Evolutionary conservation across 2,797 vertebrate species (phyloP).

Genomic region (Etheostoma nigrum): DNA sequence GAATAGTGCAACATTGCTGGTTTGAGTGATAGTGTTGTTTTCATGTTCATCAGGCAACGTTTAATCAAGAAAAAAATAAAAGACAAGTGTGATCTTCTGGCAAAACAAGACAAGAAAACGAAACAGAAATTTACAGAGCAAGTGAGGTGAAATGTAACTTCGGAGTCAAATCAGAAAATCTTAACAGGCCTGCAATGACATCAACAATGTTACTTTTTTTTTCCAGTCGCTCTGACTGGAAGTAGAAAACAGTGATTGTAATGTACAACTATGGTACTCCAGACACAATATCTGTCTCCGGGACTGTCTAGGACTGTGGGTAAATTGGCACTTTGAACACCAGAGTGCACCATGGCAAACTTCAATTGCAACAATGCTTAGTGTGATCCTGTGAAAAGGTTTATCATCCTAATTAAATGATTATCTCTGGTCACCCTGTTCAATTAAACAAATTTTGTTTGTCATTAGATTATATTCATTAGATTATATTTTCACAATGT

Average conservation of each 20-base stretch:
- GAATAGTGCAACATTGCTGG: conserved; percentile 32
- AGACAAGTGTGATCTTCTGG: not conserved
- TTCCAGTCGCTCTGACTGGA: not conserved
- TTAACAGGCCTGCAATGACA: not conserved
- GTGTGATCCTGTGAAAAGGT: conserved; percentile 10
- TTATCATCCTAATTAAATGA: conserved; percentile 54
- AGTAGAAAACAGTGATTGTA: conserved; percentile 36
- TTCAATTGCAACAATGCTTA: conserved; percentile 39
- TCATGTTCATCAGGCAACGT: conserved; percentile 28
- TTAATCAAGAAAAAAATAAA: conserved; percentile 20
- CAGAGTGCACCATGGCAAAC: conserved; percentile 51
- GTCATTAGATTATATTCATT: conserved; percentile 29
- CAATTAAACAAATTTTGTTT: conserved; percentile 27
- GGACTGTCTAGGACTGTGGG: conserved; percentile 24
- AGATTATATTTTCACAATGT: conserved; percentile 31
- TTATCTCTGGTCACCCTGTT: conserved; percentile 29
- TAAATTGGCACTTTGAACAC: conserved; percentile 66
- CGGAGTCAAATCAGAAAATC: conserved; percentile 3
- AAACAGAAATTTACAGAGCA: conserved; percentile 17
- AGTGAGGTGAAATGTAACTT: conserved; percentile 5
- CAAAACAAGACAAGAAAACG: conserved; percentile 12
- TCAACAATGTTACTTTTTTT: conserved; percentile 6
- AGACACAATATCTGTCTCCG: conserved; percentile 45
- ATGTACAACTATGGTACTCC: conserved; percentile 36
- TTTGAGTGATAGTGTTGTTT: conserved; percentile 33